A percentile compares a stretch with the other conserved stretches of the same genome.
These are phyloP conservation scores for Mormyrops boulengeri DNA, from an alignment of 2,797 vertebrate genomes.

Conservation along the genomic window DNA sequence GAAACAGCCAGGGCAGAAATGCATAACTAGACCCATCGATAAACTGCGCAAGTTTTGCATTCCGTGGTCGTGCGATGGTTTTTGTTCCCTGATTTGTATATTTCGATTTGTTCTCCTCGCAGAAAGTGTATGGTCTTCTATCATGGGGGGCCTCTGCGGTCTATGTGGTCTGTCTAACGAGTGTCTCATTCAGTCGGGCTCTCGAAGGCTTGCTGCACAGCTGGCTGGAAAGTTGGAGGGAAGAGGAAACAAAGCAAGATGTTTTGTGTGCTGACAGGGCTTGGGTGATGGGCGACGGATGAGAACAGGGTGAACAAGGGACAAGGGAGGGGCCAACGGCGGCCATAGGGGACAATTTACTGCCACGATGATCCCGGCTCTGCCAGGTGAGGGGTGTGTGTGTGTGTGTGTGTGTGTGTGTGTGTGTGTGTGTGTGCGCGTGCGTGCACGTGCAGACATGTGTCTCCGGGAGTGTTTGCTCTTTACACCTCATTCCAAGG, in stretches of 20 bases:
- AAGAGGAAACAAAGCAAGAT: not conserved
- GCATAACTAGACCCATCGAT: not conserved
- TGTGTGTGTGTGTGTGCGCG: not conserved
- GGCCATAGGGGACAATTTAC: not conserved
- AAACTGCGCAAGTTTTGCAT: not conserved
- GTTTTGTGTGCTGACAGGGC: not conserved
- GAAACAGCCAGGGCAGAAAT: not conserved
- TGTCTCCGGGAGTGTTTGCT: not conserved
- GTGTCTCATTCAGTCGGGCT: not conserved
- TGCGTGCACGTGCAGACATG: not conserved
- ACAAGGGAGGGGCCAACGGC: not conserved
- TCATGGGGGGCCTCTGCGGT: not conserved
- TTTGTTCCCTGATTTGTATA: not conserved
- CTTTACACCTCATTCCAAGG: slow-evolving; percentile 22
- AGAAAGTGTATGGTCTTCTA: not conserved
- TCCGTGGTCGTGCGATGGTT: not conserved
- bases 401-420: not conserved
- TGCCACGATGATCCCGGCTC: not conserved
- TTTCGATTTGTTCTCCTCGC: not conserved
- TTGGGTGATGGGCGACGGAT: not conserved
- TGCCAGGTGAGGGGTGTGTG: not conserved
- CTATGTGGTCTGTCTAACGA: no score
- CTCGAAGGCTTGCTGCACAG: no score
- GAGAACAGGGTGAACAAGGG: not conserved
- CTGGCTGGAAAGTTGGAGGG: not conserved